A percentile compares a stretch with the other conserved stretches of the same genome.
These are phyloP conservation scores for Alectoris magna DNA, from an alignment of 2,797 vertebrate species.

Conservation along the genomic window DNA sequence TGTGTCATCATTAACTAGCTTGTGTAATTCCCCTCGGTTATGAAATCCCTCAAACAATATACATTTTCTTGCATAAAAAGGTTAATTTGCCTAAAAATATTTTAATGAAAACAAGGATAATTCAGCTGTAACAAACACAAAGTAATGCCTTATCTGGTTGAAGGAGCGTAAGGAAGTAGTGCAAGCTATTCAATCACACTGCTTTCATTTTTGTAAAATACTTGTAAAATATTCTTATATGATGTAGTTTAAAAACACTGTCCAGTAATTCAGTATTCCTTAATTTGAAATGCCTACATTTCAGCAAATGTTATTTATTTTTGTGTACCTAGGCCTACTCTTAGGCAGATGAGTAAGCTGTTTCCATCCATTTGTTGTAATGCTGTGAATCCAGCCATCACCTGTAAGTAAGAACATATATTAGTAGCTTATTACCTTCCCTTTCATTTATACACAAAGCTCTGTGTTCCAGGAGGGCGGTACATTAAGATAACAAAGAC, in stretches of 20 bases:
- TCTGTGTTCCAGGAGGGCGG: not conserved
- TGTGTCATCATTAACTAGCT: not conserved
- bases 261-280: not conserved
- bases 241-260: not conserved
- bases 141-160: not conserved
- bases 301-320: not conserved
- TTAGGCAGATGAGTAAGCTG: constrained; percentile 88
- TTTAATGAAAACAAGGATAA: not conserved
- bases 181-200: not conserved
- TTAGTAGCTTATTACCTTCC: not conserved
- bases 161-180: not conserved
- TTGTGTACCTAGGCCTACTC: constrained; percentile 89
- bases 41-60: not conserved
- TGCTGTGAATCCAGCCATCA: constrained; percentile 92
- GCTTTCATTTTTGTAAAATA: not conserved
- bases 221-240: not conserved
- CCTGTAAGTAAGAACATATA: constrained; percentile 73
- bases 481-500: not conserved
- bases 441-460: not conserved
- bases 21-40: not conserved
- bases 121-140: not conserved
- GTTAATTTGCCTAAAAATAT: not conserved
- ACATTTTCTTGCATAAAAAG: not conserved
- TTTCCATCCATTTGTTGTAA: constrained; percentile 88
- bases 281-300: not conserved